Base-by-base conservation (phyloP, 2,113 vertebrate genomes). In the Lycocorax pyrrhopterus region DNA sequence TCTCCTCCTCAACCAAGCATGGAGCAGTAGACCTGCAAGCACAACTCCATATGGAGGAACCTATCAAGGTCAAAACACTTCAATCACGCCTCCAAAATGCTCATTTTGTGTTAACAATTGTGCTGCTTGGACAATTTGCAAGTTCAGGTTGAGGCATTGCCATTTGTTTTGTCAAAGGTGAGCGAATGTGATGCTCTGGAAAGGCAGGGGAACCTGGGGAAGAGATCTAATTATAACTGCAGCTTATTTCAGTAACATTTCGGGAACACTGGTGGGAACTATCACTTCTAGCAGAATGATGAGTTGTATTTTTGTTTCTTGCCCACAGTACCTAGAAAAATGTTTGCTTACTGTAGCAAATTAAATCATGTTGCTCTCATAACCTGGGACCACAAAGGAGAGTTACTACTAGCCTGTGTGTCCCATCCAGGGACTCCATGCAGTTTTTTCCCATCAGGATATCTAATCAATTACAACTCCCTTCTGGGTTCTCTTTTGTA, bases 51-150 rank as follows among this genome's bases (percentile, higher is more conserved):
- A 85, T 88, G 94, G 95, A 88, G 63, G 75, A 66, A 9, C 11
- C 18, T 67, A 97, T 83, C 92, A 51, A 90, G 95, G 94, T 93
- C 88, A 74, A 20, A 96, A 32, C 10, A 22, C 83, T 95, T 96
- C 95, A 80, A 58, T 95, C 90, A 74, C 27, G 33, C 66, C 55
- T 92, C 68, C 0, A 4, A 84, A 93, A 90, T 96, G 96, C 72
- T 95, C 95, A 81, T 96, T 97, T 95, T 59, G 46, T 74, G 51
- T 53, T 77, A 44, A 43, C 82, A 92, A 2, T 85, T 2, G 3
- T 74, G 79, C 67, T 84, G 79, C 68, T 71, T 23, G 51, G 88
- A 77, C 43, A 58, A 86, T 76, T 74, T 71, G 18, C 55, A 12
- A 69, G 67, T 58, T 96, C 67, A 62, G 14, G 63, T 33, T 80